Base-by-base conservation (phyloP, 30 jellyfish, hydroid and myxozoan species). In the Phacellophora camtschatica region DNA sequence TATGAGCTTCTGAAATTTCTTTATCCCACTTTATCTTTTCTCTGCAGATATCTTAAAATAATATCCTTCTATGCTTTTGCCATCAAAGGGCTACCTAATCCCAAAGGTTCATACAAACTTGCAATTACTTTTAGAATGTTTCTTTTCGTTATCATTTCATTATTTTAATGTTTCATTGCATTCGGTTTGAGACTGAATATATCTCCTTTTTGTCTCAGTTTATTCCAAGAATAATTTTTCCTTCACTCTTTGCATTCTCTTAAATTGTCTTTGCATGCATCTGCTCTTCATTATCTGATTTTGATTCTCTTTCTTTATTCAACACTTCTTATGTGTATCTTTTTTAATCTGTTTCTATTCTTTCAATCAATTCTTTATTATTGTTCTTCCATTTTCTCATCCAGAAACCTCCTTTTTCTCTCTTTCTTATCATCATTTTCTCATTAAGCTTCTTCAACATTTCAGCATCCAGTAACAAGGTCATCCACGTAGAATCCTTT, bases 1-100 rank as follows among this genome's bases (percentile, higher is more conserved):
- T 0, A n/a, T 51, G 32, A 1, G 57, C 18, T 36, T 32, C 54
- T 43, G 48, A 29, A 23, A 75, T 3, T 32, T 51, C 79, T 11
- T 75, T 81, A 25, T 75, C 88, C 80, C 83, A 55, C 11, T 34
- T 79, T 30, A 75, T 20, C 83, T 55, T 75, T 25, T 53, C 41
- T 12, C 34, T 54, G 45, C 88, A 75, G 6, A 55, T 25, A 16
- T 75, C 66, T 36, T 75, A 65, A 10, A 75, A 34, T 34, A 75
- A 25, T n/a, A 56, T 51, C 63, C 56, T 75, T n/a, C n/a, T n/a
- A n/a, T 0, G 71, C 71, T 24, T 36, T 18, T 18, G 22, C 81
- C 34, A 34, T 53, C 23, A 75, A 39, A 9, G 80, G 88, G 46
- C 81, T 53, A 18, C 54, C 12, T 37, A 75, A 31, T 23, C 88